Conservation (phyloP, 2,113 vertebrate genomes). For the Etheostoma cragini region DNA sequence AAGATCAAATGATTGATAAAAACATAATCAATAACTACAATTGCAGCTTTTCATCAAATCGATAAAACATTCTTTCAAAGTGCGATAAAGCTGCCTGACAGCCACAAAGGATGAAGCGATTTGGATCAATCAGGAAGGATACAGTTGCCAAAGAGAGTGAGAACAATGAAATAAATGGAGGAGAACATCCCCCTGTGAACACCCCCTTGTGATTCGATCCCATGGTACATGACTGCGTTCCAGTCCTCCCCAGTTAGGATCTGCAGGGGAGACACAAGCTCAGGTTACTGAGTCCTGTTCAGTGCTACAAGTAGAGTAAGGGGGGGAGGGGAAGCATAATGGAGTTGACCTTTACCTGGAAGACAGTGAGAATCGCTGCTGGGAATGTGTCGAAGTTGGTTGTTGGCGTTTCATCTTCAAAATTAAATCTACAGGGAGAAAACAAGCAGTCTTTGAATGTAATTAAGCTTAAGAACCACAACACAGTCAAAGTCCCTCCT, state of each 20-base stretch:
- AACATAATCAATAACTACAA: conserved; percentile 35
- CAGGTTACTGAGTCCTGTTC: background rate
- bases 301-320: background rate
- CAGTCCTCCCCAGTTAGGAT: conserved; percentile 97
- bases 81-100: background rate
- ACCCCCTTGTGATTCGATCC: conserved; percentile 93
- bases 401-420: conserved; percentile 93
- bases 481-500: conserved; percentile 3
- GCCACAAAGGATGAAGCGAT: background rate
- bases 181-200: conserved; percentile 95
- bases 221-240: conserved; percentile 98
- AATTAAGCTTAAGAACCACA: conserved; percentile 12
- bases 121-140: conserved; percentile 84
- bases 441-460: conserved; percentile 27
- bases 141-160: conserved; percentile 98
- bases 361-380: conserved; percentile 96
- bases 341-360: conserved; percentile 89
- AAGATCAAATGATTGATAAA: conserved; percentile 42
- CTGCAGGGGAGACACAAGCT: conserved; percentile 73
- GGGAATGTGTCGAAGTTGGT: conserved; percentile 98
- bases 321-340: background rate
- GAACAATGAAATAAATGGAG: conserved; percentile 95
- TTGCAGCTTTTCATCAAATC: conserved; percentile 24
- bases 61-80: background rate
- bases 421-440: conserved; percentile 91